Percentiles rank a stretch among this genome's conserved stretches.
Evolutionary conservation across 2,797 vertebrate species (phyloP).

Genomic region (Pseudocheirus occidentalis): DNA sequence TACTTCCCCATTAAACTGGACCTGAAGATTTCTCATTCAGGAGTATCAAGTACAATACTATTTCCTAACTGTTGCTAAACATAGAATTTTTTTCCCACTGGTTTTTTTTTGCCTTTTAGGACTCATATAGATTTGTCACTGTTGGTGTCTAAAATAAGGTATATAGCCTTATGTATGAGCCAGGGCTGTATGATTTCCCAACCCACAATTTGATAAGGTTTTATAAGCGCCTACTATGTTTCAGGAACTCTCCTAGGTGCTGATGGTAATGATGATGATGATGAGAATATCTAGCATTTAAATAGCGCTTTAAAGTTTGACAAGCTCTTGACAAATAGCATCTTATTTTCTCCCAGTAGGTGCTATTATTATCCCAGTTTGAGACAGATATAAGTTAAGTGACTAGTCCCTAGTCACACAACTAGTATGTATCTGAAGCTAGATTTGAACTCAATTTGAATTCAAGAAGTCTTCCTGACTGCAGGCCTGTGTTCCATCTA

Average conservation of each 20-base stretch:
- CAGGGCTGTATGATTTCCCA: background rate
- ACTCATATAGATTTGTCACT: background rate
- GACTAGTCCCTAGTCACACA: background rate
- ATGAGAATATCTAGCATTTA: background rate
- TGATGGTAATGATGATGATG: background rate
- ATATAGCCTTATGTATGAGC: background rate
- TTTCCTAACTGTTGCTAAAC: constrained; percentile 43
- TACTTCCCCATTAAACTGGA: constrained; percentile 57
- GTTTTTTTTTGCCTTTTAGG: background rate
- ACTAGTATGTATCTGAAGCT: background rate
- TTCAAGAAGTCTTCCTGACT: background rate
- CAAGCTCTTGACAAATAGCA: background rate
- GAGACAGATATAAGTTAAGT: background rate
- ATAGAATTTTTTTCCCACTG: background rate
- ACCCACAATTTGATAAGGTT: background rate
- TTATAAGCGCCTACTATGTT: background rate
- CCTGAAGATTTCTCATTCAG: constrained; percentile 45
- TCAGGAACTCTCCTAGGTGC: background rate
- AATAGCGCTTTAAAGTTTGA: background rate
- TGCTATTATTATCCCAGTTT: background rate
- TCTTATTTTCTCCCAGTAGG: background rate
- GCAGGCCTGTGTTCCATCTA: background rate
- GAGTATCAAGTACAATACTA: constrained; percentile 50
- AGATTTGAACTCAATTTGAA: background rate
- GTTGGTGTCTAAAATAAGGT: background rate